Conservation (phyloP, 2,888 invertebrate species). For the Silvanus unidentatus region DNA sequence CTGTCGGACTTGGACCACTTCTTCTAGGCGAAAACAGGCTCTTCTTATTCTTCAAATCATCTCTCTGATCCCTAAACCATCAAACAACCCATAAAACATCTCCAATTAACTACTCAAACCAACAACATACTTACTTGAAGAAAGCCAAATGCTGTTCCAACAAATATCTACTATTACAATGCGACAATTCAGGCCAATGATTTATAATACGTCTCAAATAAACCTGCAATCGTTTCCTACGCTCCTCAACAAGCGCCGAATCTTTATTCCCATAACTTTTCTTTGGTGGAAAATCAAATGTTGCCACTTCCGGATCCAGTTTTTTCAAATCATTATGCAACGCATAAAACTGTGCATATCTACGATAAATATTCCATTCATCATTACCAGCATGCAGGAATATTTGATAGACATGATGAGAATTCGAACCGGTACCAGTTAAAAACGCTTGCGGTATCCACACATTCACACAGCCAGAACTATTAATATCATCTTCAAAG, state of each 20-base stretch:
- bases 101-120: conserved; percentile 4
- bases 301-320: conserved; percentile 69
- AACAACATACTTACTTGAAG: conserved; percentile 60
- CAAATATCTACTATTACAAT: conserved; percentile 69
- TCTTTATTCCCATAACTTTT: conserved; percentile 91
- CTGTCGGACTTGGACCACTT: conserved; percentile 25
- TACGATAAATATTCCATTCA: conserved; percentile 93
- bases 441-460: conserved; percentile 87
- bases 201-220: conserved; percentile 82
- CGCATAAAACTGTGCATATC: conserved; percentile 88
- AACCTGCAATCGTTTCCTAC: conserved; percentile 77
- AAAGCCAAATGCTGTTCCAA: conserved; percentile 79
- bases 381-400: conserved; percentile 71
- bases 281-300: conserved; percentile 91
- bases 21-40: conserved; percentile 32
- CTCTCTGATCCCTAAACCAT: conserved; percentile 41
- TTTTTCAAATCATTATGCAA: conserved; percentile 80
- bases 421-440: conserved; percentile 63
- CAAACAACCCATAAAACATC: conserved; percentile 8
- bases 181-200: conserved; percentile 70
- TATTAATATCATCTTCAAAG: conserved; percentile 37
- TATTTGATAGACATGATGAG: conserved; percentile 89
- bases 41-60: conserved; percentile 30
- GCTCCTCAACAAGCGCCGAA: conserved; percentile 77
- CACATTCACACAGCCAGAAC: conserved; percentile 67